Base-by-base conservation (phyloP, 1,140 invertebrate species). In the Muscidifurax raptorellus region DNA sequence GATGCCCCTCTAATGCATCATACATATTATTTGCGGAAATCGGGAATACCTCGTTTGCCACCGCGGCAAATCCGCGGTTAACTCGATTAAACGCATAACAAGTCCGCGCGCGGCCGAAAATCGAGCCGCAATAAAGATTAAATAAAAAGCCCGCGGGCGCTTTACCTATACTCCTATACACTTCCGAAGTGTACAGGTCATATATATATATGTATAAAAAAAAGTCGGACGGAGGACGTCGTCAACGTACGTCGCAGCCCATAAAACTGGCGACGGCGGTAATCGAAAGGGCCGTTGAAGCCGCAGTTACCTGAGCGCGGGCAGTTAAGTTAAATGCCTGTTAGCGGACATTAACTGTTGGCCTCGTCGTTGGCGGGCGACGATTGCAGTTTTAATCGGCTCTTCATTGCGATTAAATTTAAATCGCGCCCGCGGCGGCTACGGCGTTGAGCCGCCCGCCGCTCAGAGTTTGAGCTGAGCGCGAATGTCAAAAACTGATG, bases 271-370 rank as follows among this genome's bases (percentile, higher is more conserved):
- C 87, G 88, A 86, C 86, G 88, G 83, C 85, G 85, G 89, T 92
- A 92, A 92, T 92, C 91, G 91, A 91, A 90, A 92, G 90, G 91
- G 91, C 91, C 91, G 90, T 92, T 93, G 91, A 91, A 84, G 90
- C 90, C 25, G 74, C 91, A 92, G 92, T 92, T 92, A 93, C 89
- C 90, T 90, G 90, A 87, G 22, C n/a, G 67, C n/a, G 40, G 88
- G 91, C 88, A 91, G 92, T 93, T 93, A 92, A 92, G 87, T 92
- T 93, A 92, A 93, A 93, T 92, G 91, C 91, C 91, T 89, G 92
- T 93, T 93, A 93, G 90, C 89, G 88, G 90, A 90, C 91, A 90
- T 92, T 93, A 93, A 92, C 90, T 89, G 90, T 90, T 88, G 89
- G 86, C 32, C 7, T 22, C 28, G 30, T 40, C 36, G 9, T 92